These are phyloP conservation scores for Urophycis tenuis DNA, from an alignment of 2,797 vertebrate genomes.

Conservation along the genomic window DNA sequence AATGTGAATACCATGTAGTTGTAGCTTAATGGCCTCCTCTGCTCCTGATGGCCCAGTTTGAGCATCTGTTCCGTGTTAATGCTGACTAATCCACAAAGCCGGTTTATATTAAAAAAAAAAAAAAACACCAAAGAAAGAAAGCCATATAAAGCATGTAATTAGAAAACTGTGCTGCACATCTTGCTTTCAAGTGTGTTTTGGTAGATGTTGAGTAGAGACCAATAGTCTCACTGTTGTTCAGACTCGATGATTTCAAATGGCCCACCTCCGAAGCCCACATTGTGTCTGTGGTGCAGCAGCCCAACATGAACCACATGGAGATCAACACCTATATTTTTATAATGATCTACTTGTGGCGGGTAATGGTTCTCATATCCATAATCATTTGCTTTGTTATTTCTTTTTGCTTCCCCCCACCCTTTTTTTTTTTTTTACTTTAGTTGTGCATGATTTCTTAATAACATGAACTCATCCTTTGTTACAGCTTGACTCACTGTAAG, in stretches of 20 bases:
- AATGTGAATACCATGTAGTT: background rate
- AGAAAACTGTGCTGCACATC: conserved; percentile 21
- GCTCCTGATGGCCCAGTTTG: background rate
- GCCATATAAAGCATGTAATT: conserved; percentile 57
- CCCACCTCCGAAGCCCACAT: no score
- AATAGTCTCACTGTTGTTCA: conserved; percentile 26
- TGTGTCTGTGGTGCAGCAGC: background rate
- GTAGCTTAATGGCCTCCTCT: background rate
- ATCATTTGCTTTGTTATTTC: background rate
- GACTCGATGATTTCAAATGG: conserved; percentile 9
- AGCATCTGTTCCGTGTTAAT: conserved; percentile 4
- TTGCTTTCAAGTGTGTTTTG: conserved; percentile 28
- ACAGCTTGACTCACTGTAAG: background rate
- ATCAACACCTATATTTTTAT: background rate
- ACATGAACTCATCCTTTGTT: background rate
- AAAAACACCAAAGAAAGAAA: conserved; percentile 71
- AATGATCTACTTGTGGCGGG: background rate
- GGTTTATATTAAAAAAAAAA: no score
- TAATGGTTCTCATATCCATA: background rate
- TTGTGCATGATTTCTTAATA: conserved; percentile 31
- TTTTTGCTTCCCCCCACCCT: conserved; percentile 12
- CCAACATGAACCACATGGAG: background rate
- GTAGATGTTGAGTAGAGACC: conserved; percentile 16
- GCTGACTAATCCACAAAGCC: conserved; percentile 19
- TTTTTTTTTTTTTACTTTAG: conserved; percentile 6